phyloP scores from a whole-genome alignment of 2,888 invertebrate genomes.

The Mayetiola destructor region DNA sequence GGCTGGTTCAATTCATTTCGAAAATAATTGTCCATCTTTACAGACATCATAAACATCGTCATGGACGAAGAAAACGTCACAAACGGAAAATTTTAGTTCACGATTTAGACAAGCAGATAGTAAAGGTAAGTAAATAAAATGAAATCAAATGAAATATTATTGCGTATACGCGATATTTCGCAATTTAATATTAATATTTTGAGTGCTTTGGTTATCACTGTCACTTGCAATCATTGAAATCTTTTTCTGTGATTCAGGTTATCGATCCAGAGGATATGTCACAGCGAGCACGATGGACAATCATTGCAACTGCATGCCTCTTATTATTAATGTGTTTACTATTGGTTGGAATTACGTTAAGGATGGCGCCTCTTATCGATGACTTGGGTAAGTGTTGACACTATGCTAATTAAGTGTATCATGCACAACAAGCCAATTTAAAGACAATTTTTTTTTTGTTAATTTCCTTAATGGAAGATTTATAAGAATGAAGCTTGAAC shows the following conservation, averaged over 20 bases:
- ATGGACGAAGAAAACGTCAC: constrained; percentile 32
- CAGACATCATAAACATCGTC: constrained; percentile 19
- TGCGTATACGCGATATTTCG: neutral
- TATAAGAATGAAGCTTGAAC: neutral
- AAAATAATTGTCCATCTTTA: constrained; percentile 21
- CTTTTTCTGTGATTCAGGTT: constrained; percentile 33
- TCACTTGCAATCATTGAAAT: neutral
- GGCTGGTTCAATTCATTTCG: neutral
- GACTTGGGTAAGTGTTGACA: constrained; percentile 72
- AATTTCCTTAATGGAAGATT: neutral
- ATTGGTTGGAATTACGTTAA: constrained; percentile 76
- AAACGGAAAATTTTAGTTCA: constrained; percentile 36
- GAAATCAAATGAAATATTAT: neutral
- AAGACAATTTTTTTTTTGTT: neutral
- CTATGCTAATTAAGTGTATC: neutral
- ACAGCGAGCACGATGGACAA: constrained; percentile 74
- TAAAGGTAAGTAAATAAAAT: constrained; percentile 27
- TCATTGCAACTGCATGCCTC: constrained; percentile 79
- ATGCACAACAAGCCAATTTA: neutral
- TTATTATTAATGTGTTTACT: constrained; percentile 77
- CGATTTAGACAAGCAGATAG: constrained; percentile 34
- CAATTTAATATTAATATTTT: neutral
- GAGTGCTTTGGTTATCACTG: neutral
- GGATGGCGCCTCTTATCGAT: constrained; percentile 91
- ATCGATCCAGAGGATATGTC: constrained; percentile 70